Evolutionary conservation across 2,888 invertebrate genomes (phyloP).

Genomic region (Leucophenga montana): DNA sequence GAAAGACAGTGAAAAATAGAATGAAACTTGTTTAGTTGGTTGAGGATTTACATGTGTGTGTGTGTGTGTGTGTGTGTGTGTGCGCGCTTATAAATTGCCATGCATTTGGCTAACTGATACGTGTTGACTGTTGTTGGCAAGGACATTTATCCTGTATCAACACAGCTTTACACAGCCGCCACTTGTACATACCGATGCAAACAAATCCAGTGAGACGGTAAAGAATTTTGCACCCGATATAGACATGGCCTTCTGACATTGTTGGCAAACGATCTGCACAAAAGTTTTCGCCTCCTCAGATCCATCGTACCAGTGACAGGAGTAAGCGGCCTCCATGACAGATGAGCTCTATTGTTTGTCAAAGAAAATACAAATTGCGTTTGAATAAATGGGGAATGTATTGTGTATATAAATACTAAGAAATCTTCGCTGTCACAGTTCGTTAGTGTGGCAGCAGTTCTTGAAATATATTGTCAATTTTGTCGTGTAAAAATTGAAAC

Average conservation of each 20-base stretch:
- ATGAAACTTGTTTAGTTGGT: background rate
- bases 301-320: constrained; percentile 92
- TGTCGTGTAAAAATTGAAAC: too few relatives aligned
- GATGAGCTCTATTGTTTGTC: constrained; percentile 81
- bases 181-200: constrained; percentile 83
- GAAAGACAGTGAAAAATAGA: background rate
- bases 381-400: too few relatives aligned
- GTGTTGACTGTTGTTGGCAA: background rate
- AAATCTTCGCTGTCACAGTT: background rate
- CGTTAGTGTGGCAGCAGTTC: background rate
- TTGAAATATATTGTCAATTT: too few relatives aligned
- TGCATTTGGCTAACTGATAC: constrained; percentile 1
- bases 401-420: too few relatives aligned
- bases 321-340: constrained; percentile 93
- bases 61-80: too few relatives aligned
- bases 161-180: background rate
- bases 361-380: too few relatives aligned
- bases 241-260: constrained; percentile 91
- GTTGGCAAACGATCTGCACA: constrained; percentile 92
- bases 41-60: background rate
- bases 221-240: constrained; percentile 93
- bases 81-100: constrained; percentile 15
- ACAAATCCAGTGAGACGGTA: constrained; percentile 88
- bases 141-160: background rate
- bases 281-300: constrained; percentile 93